Evolutionary conservation across 2,888 invertebrate genomes (phyloP).

Genomic region (Parapristionchus giblindavisi): DNA sequence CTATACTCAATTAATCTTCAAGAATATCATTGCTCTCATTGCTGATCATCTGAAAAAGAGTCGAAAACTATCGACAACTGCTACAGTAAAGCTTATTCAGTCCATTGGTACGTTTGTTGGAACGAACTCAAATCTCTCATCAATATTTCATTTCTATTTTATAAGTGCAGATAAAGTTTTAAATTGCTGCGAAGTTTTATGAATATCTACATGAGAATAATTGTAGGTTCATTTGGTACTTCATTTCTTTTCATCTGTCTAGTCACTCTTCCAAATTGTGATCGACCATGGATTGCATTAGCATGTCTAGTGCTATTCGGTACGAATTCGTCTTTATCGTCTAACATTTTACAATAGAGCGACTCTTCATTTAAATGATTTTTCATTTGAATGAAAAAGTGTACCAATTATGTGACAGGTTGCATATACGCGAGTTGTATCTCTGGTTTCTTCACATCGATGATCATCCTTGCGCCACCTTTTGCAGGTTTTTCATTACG

Average conservation of each 20-base stretch:
- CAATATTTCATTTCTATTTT: neutral
- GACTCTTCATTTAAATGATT: neutral
- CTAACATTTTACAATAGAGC: no score
- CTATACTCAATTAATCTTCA: neutral
- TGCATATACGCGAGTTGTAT: neutral
- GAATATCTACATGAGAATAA: neutral
- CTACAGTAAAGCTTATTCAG: neutral
- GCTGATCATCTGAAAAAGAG: neutral
- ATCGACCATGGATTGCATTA: slow-evolving; percentile 10
- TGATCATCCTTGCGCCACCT: neutral
- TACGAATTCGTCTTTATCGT: no score
- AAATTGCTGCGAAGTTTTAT: neutral
- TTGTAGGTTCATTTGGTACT: slow-evolving; percentile 6
- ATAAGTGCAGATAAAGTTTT: neutral
- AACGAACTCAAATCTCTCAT: neutral
- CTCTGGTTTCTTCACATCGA: slow-evolving; percentile 7
- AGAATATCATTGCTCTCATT: neutral
- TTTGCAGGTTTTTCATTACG: slow-evolving; percentile 6
- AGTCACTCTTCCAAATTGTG: neutral
- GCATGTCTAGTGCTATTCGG: neutral
- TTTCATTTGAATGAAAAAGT: neutral
- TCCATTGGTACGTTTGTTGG: neutral
- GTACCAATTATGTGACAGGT: neutral
- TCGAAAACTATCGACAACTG: neutral
- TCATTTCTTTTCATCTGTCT: neutral